A percentile compares a stretch with the other conserved stretches of the same genome.
phyloP scores from a whole-genome alignment of 2,797 vertebrate species.

The Todus mexicanus region DNA sequence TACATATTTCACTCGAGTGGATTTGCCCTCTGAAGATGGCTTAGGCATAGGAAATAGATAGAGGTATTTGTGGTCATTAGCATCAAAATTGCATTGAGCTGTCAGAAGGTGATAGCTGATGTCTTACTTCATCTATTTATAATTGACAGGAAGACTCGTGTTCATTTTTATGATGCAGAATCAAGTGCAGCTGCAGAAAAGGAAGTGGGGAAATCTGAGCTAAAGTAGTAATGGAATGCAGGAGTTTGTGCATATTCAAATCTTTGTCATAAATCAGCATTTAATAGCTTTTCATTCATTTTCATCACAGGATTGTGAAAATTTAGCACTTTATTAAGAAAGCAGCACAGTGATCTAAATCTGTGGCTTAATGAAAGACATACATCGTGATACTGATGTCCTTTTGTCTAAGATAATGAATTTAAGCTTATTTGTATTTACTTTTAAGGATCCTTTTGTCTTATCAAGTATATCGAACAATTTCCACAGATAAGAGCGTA shows the following conservation, averaged over 20 bases:
- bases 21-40: background rate
- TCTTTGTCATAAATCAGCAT: background rate
- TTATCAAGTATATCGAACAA: background rate
- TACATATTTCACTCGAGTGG: background rate
- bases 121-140: background rate
- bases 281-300: background rate
- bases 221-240: background rate
- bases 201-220: background rate
- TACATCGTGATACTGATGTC: background rate
- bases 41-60: background rate
- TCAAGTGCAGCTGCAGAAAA: conserved; percentile 8
- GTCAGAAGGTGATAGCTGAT: background rate
- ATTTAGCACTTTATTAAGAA: background rate
- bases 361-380: background rate
- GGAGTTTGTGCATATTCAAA: background rate
- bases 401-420: background rate
- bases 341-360: background rate
- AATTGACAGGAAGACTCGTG: background rate
- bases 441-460: background rate
- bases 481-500: background rate
- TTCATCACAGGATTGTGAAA: background rate
- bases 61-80: background rate
- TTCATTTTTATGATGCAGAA: background rate
- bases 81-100: background rate
- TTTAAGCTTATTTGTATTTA: background rate